Base-by-base conservation (phyloP, 2,888 invertebrate genomes). In the Spisula solida region DNA sequence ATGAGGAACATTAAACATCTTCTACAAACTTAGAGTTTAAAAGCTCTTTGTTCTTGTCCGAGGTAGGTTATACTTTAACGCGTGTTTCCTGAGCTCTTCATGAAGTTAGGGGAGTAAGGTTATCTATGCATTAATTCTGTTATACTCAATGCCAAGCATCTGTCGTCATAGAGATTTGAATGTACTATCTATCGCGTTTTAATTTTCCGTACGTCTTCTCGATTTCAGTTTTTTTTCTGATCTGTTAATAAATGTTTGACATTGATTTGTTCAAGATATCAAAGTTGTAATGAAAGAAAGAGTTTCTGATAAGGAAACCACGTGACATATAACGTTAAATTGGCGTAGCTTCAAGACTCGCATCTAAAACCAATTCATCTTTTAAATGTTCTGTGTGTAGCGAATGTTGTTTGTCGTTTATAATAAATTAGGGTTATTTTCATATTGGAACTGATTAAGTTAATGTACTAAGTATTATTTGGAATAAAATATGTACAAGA, bases 191-290 rank as follows among this genome's bases (percentile, higher is more conserved):
- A 14, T 75, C 75, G 25, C 5, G 34, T 34, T 66, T 25, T 66
- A 25, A 25, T 25, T 25, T 25, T 25, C 12, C n/a, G 60, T n/a
- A 66, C 25, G n/a, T 66, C 25, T 10, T 66, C 25, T 66, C 25
- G 25, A 25, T 66, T 66, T 66, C 60, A 66, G n/a, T 0, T n/a
- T n/a, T 14, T 75, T 75, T 75, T 31, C 16, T 18, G 31, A 18
- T 31, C 16, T 75, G 75, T 75, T 75, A 75, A 75, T 75, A 75
- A 75, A 75, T 34, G 75, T 75, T 31, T 34, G 18, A 75, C n/a
- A 12, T 75, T 75, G 75, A 75, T 75, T 16, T 4, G 75, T 75
- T 75, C 75, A 75, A 75, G 75, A 75, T 31, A 31, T 18, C 75
- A 16, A 25, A 66, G n/a, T 66, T 66, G 60, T 66, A 66, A 66